Evolutionary conservation across 2,113 vertebrate species (phyloP).

Genomic region (Natator depressus): DNA sequence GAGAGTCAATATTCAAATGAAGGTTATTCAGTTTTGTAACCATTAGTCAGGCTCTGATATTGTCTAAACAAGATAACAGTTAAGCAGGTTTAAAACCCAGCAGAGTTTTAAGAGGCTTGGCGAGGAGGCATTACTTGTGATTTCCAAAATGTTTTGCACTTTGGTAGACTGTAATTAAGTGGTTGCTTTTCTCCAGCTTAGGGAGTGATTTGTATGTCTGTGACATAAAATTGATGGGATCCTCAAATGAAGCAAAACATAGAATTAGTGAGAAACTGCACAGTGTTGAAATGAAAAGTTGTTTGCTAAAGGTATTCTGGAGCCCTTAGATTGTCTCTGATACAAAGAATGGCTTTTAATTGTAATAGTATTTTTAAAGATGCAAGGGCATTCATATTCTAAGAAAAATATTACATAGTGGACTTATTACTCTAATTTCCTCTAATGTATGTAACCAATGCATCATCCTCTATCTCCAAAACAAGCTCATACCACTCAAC

Average conservation of each 20-base stretch:
- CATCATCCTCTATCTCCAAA: conserved; percentile 57
- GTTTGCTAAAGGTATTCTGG: not conserved
- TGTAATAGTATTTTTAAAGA: not conserved
- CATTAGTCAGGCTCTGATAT: not conserved
- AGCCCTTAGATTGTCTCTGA: not conserved
- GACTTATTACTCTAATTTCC: conserved; percentile 58
- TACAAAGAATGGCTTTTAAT: not conserved
- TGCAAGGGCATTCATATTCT: conserved; percentile 30
- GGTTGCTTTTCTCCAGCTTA: not conserved
- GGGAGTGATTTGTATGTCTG: not conserved
- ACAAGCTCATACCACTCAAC: conserved; percentile 21
- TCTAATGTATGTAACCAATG: conserved; percentile 45
- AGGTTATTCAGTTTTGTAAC: conserved; percentile 56
- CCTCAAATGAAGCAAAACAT: not conserved
- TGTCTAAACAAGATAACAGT: conserved; percentile 14
- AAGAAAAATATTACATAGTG: conserved; percentile 53
- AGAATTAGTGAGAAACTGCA: not conserved
- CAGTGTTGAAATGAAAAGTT: not conserved
- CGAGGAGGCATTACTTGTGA: rapidly evolving
- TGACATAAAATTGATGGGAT: not conserved
- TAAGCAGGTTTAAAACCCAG: not conserved
- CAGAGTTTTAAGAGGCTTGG: not conserved
- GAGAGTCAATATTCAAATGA: conserved; percentile 51
- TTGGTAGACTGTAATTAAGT: not conserved
- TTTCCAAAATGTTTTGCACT: not conserved